Conservation (phyloP, 2,888 invertebrate genomes). For the Cyclophora albipunctata region DNA sequence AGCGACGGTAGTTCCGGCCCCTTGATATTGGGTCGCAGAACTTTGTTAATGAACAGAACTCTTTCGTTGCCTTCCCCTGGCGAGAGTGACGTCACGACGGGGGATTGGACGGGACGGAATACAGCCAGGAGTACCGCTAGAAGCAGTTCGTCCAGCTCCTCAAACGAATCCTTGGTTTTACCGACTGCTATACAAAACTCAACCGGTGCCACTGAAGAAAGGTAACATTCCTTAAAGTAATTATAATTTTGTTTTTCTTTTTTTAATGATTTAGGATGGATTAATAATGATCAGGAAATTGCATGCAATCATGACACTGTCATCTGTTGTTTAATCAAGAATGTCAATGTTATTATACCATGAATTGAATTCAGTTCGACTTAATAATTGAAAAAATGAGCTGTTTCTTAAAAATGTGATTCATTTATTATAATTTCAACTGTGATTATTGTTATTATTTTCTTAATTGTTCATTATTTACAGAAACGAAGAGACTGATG, state of each 20-base stretch:
- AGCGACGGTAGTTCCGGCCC: constrained; percentile 59
- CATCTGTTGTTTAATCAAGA: background rate
- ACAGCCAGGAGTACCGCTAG: constrained; percentile 52
- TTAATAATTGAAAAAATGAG: too few relatives aligned
- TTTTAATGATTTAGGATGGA: background rate
- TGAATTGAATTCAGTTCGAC: too few relatives aligned
- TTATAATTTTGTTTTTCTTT: too few relatives aligned
- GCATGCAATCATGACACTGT: background rate
- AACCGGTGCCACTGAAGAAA: constrained; percentile 50
- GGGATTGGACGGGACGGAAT: constrained; percentile 57
- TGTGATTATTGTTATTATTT: background rate
- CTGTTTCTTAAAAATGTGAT: too few relatives aligned
- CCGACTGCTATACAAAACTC: constrained; percentile 36
- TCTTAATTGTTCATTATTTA: constrained; percentile 11
- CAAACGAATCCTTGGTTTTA: constrained; percentile 53
- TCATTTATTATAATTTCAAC: background rate
- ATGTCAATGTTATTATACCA: too few relatives aligned
- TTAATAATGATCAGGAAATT: background rate
- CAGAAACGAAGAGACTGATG: constrained; percentile 64
- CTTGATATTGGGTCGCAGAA: constrained; percentile 57
- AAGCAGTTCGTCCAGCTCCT: constrained; percentile 58
- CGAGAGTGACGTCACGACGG: constrained; percentile 55
- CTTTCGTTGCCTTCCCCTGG: constrained; percentile 62
- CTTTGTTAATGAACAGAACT: constrained; percentile 61
- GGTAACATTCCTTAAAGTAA: constrained; percentile 31